Base-by-base conservation (phyloP, 1,140 invertebrate species). In the Galleria mellonella region DNA sequence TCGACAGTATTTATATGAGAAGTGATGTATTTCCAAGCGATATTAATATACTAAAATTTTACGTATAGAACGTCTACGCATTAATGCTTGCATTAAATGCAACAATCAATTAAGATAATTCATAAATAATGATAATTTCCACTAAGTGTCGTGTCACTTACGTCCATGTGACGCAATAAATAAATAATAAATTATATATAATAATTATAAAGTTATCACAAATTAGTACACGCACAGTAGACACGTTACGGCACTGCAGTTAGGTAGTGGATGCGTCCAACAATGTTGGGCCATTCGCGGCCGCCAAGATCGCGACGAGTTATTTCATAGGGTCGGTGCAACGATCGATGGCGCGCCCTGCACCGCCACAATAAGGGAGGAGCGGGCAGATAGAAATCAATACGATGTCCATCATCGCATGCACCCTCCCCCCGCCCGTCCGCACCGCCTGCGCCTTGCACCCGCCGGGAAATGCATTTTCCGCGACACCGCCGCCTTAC, bases 371-470 rank as follows among this genome's bases (percentile, higher is more conserved):
- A 77, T 75, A 75, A 73, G 77, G 77, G 77, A 83, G 76, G 74
- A 75, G 81, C 74, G 76, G 81, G 59, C 81, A 83, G 83, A 85
- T 85, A 83, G 79, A 85, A 85, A 86, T 86, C 83, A 82, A 86
- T 85, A 85, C 83, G 79, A 76, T 85, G 79, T 83, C 83, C 82
- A 77, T 83, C 81, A 81, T 72, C 64, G 71, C 70, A 63, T 82
- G 73, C 73, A 76, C 70, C 71, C 73, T 57, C 66, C 70, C 63
- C 65, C 47, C 61, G 47, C 52, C 51, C n/a, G n/a, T n/a, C 68
- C 52, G 38, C 42, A 47, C 65, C 72, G 65, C 76, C 72, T 73
- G 70, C 76, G 74, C 71, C 59, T 68, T 78, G 75, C 75, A 79
- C 75, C 62, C 69, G 38, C 42, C 54, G 73, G 74, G 63, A 81